phyloP scores from a whole-genome alignment of 2,797 vertebrate genomes.

The Saxicola maurus region DNA sequence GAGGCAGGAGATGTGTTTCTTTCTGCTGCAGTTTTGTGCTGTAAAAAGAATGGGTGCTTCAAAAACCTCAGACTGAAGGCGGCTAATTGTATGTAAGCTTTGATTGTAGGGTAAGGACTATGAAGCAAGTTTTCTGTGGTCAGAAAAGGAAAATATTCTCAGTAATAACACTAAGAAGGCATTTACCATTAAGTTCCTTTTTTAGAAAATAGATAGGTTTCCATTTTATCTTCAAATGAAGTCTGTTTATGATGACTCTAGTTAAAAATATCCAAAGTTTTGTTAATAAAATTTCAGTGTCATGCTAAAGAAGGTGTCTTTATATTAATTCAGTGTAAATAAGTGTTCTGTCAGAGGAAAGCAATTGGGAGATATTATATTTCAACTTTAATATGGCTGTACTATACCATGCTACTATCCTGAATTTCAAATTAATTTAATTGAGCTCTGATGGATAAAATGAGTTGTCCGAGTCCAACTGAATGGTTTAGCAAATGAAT shows the following conservation, averaged over 20 bases:
- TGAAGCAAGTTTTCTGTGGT: not conserved
- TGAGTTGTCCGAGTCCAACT: slow-evolving; percentile 53
- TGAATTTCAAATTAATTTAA: slow-evolving; percentile 66
- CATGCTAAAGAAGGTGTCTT: slow-evolving; percentile 26
- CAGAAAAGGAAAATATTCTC: not conserved
- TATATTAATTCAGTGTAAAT: slow-evolving; percentile 35
- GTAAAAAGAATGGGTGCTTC: not conserved
- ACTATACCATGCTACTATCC: slow-evolving; percentile 53
- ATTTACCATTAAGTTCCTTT: not conserved
- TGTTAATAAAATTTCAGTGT: slow-evolving; percentile 29
- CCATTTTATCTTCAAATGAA: slow-evolving; percentile 40
- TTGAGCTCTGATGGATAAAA: slow-evolving; percentile 64
- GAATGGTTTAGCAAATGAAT: slow-evolving; percentile 50
- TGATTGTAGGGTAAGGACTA: not conserved
- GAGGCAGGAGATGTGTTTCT: not conserved
- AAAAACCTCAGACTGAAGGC: not conserved
- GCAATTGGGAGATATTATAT: slow-evolving; percentile 51
- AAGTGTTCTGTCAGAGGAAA: slow-evolving; percentile 52
- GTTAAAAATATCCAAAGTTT: not conserved
- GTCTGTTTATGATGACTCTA: not conserved
- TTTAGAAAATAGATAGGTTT: not conserved
- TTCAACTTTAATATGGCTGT: slow-evolving; percentile 52
- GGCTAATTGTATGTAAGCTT: not conserved
- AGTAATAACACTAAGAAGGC: slow-evolving; percentile 2
- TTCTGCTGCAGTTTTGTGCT: not conserved